Evolutionary conservation across 2,797 vertebrate genomes (phyloP).

Genomic region (Clarias laeviceps): DNA sequence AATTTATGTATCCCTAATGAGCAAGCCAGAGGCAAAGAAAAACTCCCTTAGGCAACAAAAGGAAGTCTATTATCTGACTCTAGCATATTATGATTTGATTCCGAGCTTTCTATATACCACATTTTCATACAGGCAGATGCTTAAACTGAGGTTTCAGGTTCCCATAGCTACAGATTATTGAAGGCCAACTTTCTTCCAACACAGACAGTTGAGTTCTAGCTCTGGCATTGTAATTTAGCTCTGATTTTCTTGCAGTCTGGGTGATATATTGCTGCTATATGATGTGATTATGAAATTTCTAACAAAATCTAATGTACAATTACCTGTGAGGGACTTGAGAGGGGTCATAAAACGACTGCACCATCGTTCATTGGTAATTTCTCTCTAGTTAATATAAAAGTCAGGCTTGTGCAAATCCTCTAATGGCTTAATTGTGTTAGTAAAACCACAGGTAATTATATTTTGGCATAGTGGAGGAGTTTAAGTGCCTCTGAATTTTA

Average conservation of each 20-base stretch:
- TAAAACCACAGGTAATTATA: slow-evolving; percentile 7
- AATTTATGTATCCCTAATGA: neutral
- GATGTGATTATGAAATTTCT: neutral
- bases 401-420: neutral
- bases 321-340: slow-evolving; percentile 17
- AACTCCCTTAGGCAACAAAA: neutral
- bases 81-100: neutral
- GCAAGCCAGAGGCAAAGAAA: neutral
- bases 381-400: slow-evolving; percentile 28
- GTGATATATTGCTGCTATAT: neutral
- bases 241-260: neutral
- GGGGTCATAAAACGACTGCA: slow-evolving; percentile 19
- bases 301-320: slow-evolving; percentile 4
- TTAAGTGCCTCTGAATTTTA: neutral
- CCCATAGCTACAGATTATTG: slow-evolving; percentile 18
- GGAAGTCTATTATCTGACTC: neutral
- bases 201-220: neutral
- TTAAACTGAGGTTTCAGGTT: slow-evolving; percentile 1
- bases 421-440: slow-evolving; percentile 22
- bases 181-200: neutral
- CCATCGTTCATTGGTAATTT: slow-evolving; percentile 31
- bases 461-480: neutral
- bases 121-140: slow-evolving; percentile 18
- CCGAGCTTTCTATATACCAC: neutral
- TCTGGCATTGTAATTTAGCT: neutral